Evolutionary conservation across 2,797 vertebrate genomes (phyloP), one percentile per base, ranked within the genome.

Genomic region (Mionectes olivaceus): DNA sequence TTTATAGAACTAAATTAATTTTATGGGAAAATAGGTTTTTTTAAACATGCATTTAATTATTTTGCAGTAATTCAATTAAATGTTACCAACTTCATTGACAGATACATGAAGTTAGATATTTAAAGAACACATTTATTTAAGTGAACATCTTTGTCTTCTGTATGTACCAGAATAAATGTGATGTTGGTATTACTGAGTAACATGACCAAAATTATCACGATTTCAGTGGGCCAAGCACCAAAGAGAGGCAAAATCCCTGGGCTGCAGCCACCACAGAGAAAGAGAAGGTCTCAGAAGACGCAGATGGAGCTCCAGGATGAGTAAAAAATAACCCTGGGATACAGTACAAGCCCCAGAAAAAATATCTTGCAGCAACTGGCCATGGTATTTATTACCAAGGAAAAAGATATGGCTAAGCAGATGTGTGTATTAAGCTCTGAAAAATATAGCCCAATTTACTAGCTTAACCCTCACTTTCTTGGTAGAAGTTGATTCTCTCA

Each of bases 231-330:
- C 27, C 14, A 59, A 67, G 49, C 23, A 53, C 30, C 47, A 47
- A 55, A 63, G 19, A 41, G 19, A 78, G 19, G n/a, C 7, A 74
- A 68, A 87, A 76, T 39, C 11, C 17, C 24, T 43, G 22, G 15
- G 32, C 41, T 64, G n/a, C 46, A 52, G 55, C 22, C 5, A 13
- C 22, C 10, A 11, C 53, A 63, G n/a, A 43, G 39, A 28, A 5
- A 56, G n/a, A 39, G 7, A 10, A 10, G 19, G 13, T 5, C 1
- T 32, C 0, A 13, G 28, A 5, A 21, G 13, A 50, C 23, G 39
- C 11, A 44, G 55, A 24, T 68, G 39, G 4, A 39, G 6, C 19
- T 19, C 14, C 41, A 83, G 46, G 15, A 35, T 10, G 11, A 7
- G 18, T 19, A 68, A 79, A 13, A 16, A 41, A 60, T 67, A 55